These are phyloP conservation scores for Limulus polyphemus DNA, from an alignment of 2,888 invertebrate genomes.

Conservation along the genomic window DNA sequence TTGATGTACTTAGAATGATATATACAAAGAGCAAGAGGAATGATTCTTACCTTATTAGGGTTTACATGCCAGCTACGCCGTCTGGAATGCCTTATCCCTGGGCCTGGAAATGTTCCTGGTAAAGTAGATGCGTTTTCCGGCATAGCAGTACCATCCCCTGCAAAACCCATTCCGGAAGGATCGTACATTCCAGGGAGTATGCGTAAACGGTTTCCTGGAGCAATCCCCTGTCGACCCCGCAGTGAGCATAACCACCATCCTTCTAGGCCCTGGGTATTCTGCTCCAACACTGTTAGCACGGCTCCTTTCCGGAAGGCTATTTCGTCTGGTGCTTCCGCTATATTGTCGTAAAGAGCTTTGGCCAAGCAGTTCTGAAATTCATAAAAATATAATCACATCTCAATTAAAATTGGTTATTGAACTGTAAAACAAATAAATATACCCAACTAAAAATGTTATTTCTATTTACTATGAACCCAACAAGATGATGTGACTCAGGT, in stretches of 20 bases:
- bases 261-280: constrained; percentile 76
- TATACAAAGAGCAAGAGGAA: not conserved
- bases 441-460: too few relatives aligned
- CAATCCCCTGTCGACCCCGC: constrained; percentile 83
- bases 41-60: constrained; percentile 27
- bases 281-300: constrained; percentile 78
- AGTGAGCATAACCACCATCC: constrained; percentile 97
- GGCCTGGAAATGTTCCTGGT: constrained; percentile 12
- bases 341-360: constrained; percentile 84
- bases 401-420: too few relatives aligned
- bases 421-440: too few relatives aligned
- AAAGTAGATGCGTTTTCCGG: too few relatives aligned
- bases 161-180: constrained; percentile 42
- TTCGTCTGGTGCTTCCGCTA: constrained; percentile 85
- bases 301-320: constrained; percentile 85
- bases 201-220: constrained; percentile 83
- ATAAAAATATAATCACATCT: constrained; percentile 1
- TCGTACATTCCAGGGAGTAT: constrained; percentile 72
- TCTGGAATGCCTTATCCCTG: constrained; percentile 8
- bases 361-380: constrained; percentile 68
- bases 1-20: too few relatives aligned
- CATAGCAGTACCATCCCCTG: constrained; percentile 10
- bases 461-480: too few relatives aligned
- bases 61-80: constrained; percentile 26
- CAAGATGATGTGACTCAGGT: too few relatives aligned